phyloP scores from a whole-genome alignment of 2,113 vertebrate species.

The Callaeas wilsoni region DNA sequence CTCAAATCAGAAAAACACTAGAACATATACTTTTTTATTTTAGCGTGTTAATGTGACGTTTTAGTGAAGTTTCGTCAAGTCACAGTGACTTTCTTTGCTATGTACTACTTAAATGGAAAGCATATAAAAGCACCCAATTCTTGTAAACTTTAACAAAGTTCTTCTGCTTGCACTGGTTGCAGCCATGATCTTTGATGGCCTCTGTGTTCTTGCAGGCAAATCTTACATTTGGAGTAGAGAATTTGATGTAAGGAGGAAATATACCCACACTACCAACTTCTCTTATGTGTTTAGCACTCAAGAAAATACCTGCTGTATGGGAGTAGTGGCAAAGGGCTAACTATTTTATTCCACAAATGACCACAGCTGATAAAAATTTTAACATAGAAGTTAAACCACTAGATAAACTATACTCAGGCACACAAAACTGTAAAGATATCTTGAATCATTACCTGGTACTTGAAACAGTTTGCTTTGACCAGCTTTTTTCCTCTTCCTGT shows the following conservation, averaged over 20 bases:
- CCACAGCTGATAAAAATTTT: conserved; percentile 21
- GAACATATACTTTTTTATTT: neutral
- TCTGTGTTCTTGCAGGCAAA: neutral
- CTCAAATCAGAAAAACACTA: neutral
- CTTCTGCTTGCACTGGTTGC: neutral
- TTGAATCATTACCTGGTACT: conserved; percentile 45
- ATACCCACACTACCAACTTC: neutral
- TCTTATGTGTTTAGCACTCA: neutral
- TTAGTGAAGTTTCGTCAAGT: conserved; percentile 21
- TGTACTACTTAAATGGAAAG: neutral
- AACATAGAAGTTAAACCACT: neutral
- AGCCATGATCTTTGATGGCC: neutral
- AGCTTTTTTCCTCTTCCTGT: neutral
- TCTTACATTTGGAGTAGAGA: conserved; percentile 3
- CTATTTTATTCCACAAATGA: neutral
- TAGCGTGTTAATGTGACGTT: neutral
- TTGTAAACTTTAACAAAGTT: conserved; percentile 8
- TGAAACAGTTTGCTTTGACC: conserved; percentile 19
- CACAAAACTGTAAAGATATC: conserved; percentile 5
- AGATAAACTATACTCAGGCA: neutral
- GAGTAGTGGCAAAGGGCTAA: neutral
- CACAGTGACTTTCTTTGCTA: neutral
- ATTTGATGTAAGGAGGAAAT: neutral
- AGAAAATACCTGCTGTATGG: neutral
- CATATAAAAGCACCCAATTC: neutral